Evolutionary conservation across 2,113 vertebrate genomes (phyloP), one percentile per base, ranked within the genome.

Genomic region (Hippolais icterina): DNA sequence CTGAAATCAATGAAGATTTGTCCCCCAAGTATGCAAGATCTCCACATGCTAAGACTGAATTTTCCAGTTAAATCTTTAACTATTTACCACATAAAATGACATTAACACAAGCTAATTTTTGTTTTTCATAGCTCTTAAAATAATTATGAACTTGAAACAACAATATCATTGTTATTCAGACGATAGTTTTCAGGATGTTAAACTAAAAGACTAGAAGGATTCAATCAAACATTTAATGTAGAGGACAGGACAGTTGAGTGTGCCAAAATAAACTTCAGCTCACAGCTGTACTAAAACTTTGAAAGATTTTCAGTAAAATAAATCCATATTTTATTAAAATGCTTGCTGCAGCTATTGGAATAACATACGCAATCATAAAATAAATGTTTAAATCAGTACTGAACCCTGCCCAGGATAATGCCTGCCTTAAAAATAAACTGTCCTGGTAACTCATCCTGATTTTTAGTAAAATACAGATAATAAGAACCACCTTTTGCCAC

Each of bases 321-420:
- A 94, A 97, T 92, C 83, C 92, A 5, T 93, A 94, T 90, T 96
- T 96, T 90, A 95, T 93, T 96, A 92, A 90, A 64, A 60, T 52
- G 35, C 44, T 86, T 80, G 64, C 49, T 92, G 37, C 70, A 96
- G 49, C 64, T 87, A 76, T 72, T 90, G 69, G 42, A 96, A 81
- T 89, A 93, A 94, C 56, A 93, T 49, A 88, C 41, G 57, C 52
- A 64, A 66, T 61, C 76, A 81, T 86, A 93, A 92, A 94, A 91
- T 39, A 88, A 90, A 89, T 31, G 31, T 86, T 94, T 83, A 87
- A 75, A 89, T 92, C 64, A 57, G 79, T 52, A 60, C 22, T 50
- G 44, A 68, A 53, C 33, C 56, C 23, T 56, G 6, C 37, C 41
- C 53, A 78, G 64, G 49, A 49, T 42, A 86, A 11, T 83, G 47